Percentiles rank a stretch among this genome's conserved stretches.
Evolutionary conservation across 1,140 invertebrate species (phyloP).

Genomic region (Eriosoma lanigerum): DNA sequence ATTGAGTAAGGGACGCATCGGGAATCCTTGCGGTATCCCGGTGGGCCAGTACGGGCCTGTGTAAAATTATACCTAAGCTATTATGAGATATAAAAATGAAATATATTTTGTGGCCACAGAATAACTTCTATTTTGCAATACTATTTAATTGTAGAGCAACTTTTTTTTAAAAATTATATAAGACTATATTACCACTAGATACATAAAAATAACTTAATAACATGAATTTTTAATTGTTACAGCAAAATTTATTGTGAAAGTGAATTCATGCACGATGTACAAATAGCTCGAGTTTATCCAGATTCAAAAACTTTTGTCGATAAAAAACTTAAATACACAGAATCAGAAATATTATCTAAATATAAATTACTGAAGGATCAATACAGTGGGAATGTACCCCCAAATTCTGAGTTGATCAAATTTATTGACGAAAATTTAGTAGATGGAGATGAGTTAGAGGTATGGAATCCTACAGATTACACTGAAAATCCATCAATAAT

Average conservation of each 20-base stretch:
- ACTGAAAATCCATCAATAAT: conserved; percentile 65
- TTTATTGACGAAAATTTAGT: conserved; percentile 62
- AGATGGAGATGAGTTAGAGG: conserved; percentile 58
- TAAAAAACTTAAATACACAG: conserved; percentile 72
- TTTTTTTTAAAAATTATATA: too few relatives aligned
- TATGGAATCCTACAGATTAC: conserved; percentile 70
- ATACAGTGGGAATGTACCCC: conserved; percentile 56
- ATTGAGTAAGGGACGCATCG: too few relatives aligned
- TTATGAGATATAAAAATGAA: too few relatives aligned
- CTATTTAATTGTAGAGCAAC: too few relatives aligned
- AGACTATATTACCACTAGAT: too few relatives aligned
- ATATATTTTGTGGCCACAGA: too few relatives aligned
- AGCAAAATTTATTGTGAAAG: conserved; percentile 81
- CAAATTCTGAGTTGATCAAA: conserved; percentile 53
- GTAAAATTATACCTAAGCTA: too few relatives aligned
- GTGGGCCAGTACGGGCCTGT: too few relatives aligned
- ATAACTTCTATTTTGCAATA: too few relatives aligned
- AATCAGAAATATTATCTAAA: conserved; percentile 56
- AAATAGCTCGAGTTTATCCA: conserved; percentile 71
- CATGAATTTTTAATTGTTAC: too few relatives aligned
- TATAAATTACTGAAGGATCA: conserved; percentile 53
- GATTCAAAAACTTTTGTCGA: conserved; percentile 95
- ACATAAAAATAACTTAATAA: too few relatives aligned
- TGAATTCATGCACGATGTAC: conserved; percentile 75
- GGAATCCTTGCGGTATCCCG: too few relatives aligned